phyloP scores from a whole-genome alignment of 2,888 invertebrate genomes.

The Dioctria linearis region DNA sequence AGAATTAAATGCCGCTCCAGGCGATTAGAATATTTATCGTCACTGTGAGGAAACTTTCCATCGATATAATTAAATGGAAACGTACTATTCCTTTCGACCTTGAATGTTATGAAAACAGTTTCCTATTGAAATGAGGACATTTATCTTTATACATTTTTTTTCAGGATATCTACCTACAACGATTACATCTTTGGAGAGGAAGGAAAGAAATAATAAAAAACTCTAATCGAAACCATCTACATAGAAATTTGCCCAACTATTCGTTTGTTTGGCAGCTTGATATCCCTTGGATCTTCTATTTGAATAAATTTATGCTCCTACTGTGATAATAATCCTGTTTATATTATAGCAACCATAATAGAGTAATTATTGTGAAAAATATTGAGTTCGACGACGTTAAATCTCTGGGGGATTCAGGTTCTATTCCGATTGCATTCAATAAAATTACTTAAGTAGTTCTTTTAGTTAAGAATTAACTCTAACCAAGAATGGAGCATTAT shows the following conservation, averaged over 20 bases:
- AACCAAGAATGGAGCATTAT: no score
- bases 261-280: constrained; percentile 6
- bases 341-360: constrained; percentile 25
- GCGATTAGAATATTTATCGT: no score
- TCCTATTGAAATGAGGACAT: constrained; percentile 21
- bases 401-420: neutral
- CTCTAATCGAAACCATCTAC: no score
- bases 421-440: no score
- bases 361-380: constrained; percentile 10
- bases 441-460: no score
- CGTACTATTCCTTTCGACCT: constrained; percentile 12
- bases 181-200: no score
- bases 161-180: no score
- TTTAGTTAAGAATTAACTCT: no score
- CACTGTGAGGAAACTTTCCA: neutral
- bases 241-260: constrained; percentile 6
- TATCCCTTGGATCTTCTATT: neutral
- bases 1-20: no score
- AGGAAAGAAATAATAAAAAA: no score
- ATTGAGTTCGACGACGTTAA: constrained; percentile 30
- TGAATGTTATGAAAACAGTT: constrained; percentile 18
- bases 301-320: neutral
- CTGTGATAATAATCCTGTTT: constrained; percentile 18
- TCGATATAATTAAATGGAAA: neutral
- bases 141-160: neutral